These are phyloP conservation scores for Glossosoma conforme DNA, from an alignment of 1,140 invertebrate genomes.

Conservation along the genomic window DNA sequence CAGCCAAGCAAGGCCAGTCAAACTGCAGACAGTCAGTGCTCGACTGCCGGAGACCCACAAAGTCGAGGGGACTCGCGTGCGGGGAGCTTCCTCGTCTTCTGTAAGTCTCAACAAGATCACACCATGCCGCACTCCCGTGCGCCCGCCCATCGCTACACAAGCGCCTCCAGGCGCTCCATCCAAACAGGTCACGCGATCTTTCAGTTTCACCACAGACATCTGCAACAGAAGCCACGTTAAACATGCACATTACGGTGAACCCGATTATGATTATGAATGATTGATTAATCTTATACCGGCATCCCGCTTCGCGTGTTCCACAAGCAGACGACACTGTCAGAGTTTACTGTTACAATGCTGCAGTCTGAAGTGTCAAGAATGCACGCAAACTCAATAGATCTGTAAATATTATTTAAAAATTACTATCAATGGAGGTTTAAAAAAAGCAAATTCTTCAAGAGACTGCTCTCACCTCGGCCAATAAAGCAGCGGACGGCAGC, in stretches of 20 bases:
- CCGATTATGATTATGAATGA: too few relatives aligned
- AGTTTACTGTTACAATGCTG: conserved; percentile 19
- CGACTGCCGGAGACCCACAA: too few relatives aligned
- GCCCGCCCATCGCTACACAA: conserved; percentile 36
- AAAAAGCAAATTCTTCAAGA: background rate
- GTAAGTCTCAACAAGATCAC: conserved; percentile 34
- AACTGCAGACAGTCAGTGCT: too few relatives aligned
- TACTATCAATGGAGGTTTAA: too few relatives aligned
- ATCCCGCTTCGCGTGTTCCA: conserved; percentile 17
- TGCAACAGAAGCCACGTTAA: conserved; percentile 10
- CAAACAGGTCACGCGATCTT: conserved; percentile 16
- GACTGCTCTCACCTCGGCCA: conserved; percentile 22
- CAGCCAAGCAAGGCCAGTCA: too few relatives aligned
- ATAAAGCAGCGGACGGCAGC: conserved; percentile 4
- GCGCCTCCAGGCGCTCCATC: conserved; percentile 41
- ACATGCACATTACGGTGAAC: too few relatives aligned
- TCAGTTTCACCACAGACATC: conserved; percentile 12
- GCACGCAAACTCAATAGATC: conserved; percentile 14
- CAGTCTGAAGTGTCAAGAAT: conserved; percentile 22
- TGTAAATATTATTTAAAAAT: too few relatives aligned
- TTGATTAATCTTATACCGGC: conserved; percentile 20
- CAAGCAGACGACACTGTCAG: conserved; percentile 18
- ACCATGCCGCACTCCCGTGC: conserved; percentile 37
- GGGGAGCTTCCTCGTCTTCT: too few relatives aligned
- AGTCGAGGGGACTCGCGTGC: too few relatives aligned